phyloP scores from a whole-genome alignment of 2,113 vertebrate species.

The Nymphicus hollandicus region DNA sequence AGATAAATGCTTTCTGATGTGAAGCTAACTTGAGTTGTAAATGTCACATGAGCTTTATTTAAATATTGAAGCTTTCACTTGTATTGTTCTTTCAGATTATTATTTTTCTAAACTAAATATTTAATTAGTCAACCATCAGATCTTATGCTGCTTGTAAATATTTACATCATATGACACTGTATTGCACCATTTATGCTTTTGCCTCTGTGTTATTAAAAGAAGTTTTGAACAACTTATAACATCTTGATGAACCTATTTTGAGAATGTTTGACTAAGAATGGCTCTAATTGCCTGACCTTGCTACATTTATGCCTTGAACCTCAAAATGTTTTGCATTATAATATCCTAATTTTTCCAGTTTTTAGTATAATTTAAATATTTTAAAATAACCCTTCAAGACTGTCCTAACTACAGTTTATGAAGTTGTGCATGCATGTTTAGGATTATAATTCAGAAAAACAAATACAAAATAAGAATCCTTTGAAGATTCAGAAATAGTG shows the following conservation, averaged over 20 bases:
- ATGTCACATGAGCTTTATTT: not conserved
- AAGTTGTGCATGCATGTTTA: not conserved
- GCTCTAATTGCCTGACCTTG: not conserved
- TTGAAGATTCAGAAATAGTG: not conserved
- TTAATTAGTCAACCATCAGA: not conserved
- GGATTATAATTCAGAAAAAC: not conserved
- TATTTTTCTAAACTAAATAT: not conserved
- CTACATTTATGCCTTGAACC: not conserved
- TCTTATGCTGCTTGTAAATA: not conserved
- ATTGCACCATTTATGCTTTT: not conserved
- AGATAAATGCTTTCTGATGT: not conserved
- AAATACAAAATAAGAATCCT: not conserved
- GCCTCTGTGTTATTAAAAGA: not conserved
- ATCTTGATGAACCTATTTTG: not conserved
- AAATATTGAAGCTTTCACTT: not conserved
- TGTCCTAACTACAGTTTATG: not conserved
- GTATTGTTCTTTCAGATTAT: not conserved
- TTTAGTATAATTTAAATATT: not conserved
- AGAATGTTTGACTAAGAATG: not conserved
- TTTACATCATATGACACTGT: not conserved
- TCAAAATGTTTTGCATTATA: not conserved
- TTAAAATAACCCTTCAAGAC: not conserved
- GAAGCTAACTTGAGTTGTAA: not conserved
- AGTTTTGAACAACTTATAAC: not conserved
- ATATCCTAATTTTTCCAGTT: not conserved